Evolutionary conservation across 2,888 invertebrate genomes (phyloP).

Genomic region (Coronaproctus castanopsis): DNA sequence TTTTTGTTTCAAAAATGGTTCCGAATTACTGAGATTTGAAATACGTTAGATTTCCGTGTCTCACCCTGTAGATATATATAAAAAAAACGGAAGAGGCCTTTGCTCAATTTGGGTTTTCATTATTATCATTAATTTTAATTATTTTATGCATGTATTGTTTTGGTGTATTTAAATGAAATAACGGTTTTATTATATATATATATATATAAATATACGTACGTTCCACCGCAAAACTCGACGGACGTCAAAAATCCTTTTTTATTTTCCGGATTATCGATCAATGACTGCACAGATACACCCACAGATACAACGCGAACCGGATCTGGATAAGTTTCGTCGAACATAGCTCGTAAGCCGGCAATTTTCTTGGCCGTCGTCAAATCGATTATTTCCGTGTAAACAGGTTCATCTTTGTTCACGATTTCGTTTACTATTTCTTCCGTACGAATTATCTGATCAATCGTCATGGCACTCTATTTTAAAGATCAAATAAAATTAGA

Average conservation of each 20-base stretch:
- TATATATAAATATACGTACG: too few species aligned
- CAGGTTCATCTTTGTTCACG: constrained; percentile 50
- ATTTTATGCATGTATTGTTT: too few species aligned
- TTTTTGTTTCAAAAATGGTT: too few species aligned
- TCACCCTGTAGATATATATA: too few species aligned
- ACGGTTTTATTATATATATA: too few species aligned
- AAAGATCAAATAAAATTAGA: constrained; percentile 3
- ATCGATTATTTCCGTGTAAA: constrained; percentile 71
- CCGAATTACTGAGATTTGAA: too few species aligned
- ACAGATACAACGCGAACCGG: constrained; percentile 84
- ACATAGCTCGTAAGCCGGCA: constrained; percentile 84
- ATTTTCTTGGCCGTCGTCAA: constrained; percentile 75
- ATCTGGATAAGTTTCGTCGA: constrained; percentile 97
- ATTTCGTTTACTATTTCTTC: constrained; percentile 62
- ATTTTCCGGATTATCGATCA: constrained; percentile 68
- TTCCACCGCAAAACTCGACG: constrained; percentile 98
- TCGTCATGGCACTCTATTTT: constrained; percentile 53
- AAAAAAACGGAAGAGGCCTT: too few species aligned
- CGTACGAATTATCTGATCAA: constrained; percentile 64
- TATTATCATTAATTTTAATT: too few species aligned
- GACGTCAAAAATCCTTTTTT: constrained; percentile 64
- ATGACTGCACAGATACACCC: constrained; percentile 73
- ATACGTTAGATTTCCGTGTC: too few species aligned
- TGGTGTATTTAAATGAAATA: too few species aligned
- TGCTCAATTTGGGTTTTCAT: too few species aligned